Evolutionary conservation across 1,140 invertebrate species (phyloP).

Genomic region (Pollicipes pollicipes): DNA sequence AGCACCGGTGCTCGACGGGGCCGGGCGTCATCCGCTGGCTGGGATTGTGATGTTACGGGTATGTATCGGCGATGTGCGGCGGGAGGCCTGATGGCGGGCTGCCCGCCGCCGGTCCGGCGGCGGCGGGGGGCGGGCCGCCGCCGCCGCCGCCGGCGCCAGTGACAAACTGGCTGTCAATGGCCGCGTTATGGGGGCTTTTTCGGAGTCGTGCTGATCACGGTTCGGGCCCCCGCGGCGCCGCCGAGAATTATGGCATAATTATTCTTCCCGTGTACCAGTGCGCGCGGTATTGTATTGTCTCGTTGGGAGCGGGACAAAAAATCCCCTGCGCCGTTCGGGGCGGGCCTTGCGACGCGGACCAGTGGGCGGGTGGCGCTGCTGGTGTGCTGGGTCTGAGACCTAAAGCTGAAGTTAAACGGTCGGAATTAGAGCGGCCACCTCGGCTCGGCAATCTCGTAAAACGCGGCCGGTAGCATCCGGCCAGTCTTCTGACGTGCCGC

Average conservation of each 20-base stretch:
- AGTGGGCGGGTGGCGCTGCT: too few species aligned
- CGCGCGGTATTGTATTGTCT: background rate
- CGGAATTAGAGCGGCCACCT: too few species aligned
- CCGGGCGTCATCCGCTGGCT: too few species aligned
- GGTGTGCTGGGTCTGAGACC: too few species aligned
- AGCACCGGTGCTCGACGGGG: background rate
- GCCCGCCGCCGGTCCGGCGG: too few species aligned
- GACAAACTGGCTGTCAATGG: conserved; percentile 1
- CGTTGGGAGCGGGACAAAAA: conserved; percentile 1
- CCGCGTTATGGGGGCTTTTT: background rate
- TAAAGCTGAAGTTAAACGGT: too few species aligned
- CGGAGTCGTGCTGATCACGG: background rate
- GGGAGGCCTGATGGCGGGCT: too few species aligned
- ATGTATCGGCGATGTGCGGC: background rate
- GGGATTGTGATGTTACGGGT: background rate
- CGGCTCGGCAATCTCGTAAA: too few species aligned
- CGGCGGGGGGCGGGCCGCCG: too few species aligned
- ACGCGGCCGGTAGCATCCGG: too few species aligned
- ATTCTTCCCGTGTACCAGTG: background rate
- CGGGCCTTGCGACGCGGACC: background rate
- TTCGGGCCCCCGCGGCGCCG: too few species aligned
- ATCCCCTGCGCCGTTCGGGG: background rate
- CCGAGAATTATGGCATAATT: background rate
- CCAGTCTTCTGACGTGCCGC: too few species aligned
- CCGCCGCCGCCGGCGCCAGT: background rate